A percentile compares a stretch with the other conserved stretches of the same genome.
phyloP scores from a whole-genome alignment of 2,113 vertebrate genomes.

The Phaethornis superciliosus region DNA sequence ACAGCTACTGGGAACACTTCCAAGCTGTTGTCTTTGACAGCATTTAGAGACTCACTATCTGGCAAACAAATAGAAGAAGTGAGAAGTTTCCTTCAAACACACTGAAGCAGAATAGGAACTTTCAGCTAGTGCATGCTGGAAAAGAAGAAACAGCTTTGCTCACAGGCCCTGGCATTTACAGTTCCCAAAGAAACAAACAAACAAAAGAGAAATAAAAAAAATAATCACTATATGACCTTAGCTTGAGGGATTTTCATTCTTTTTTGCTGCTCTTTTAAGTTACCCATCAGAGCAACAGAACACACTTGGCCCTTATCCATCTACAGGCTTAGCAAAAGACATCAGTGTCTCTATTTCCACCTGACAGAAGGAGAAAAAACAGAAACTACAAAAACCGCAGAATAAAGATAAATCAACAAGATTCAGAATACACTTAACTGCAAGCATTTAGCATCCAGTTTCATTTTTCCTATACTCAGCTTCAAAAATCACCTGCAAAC shows the following conservation, averaged over 20 bases:
- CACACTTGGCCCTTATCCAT: not conserved
- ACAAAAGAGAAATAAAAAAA: fast-evolving
- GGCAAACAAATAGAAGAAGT: not conserved
- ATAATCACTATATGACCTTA: not conserved
- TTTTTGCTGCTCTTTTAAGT: not conserved
- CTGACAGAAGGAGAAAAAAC: not conserved
- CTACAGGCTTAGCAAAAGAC: not conserved
- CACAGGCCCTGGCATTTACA: fast-evolving
- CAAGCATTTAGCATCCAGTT: not conserved
- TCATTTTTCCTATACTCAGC: not conserved
- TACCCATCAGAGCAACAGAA: not conserved
- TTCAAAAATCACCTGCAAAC: not conserved
- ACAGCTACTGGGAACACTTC: not conserved
- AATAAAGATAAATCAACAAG: not conserved
- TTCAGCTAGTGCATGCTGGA: not conserved
- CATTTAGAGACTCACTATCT: not conserved
- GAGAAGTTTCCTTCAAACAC: not conserved
- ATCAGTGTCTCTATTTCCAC: not conserved
- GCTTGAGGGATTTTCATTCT: not conserved
- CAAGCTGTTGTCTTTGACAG: not conserved
- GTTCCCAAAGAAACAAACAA: no score
- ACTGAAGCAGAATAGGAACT: not conserved
- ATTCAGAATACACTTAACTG: not conserved
- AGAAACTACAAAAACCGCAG: not conserved
- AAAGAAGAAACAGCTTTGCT: not conserved